Evolutionary conservation across 92 coral and sea anemone species (phyloP), one percentile per base, ranked within the genome.

Genomic region (Epizoanthus stellaris): DNA sequence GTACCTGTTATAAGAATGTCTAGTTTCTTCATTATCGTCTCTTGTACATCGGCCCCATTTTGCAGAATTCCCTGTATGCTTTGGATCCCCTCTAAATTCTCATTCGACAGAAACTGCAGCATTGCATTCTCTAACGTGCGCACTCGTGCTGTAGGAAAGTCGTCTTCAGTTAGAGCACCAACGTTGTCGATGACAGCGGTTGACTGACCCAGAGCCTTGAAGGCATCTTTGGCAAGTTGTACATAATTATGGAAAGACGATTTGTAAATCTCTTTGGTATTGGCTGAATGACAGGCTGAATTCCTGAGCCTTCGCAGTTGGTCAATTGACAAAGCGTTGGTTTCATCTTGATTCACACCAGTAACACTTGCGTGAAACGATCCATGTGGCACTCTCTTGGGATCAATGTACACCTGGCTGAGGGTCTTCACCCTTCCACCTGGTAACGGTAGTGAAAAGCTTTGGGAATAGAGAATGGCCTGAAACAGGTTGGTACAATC

Each of bases 281-380:
- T 80, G 45, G 89, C 0, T 58, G 82, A 53, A 60, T 89, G 92
- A 25, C 87, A 89, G 59, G 62, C 70, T 6, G 19, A 59, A 66
- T 89, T 89, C 43, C 89, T 80, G 40, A 89, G 65, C 15, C 75
- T 67, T 38, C 89, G 87, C 30, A 89, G 84, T 45, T 89, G 92
- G 52, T 89, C 92, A 80, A 85, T 81, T 4, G 92, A 74, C 57
- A 89, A 73, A 11, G 90, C 58, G 34, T 65, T 36, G 16, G 92
- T 70, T 65, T 89, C 92, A 11, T 82, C 84, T 10, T 62, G 64
- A 30, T 80, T 47, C n/a, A 77, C 87, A 71, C 60, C 71, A 2
- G 62, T 67, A 53, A 90, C 87, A 20, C 74, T 63, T 23, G 93
- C 7, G 45, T 86, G 85, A 47, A 86, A 75, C 3, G 70, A 64